Evolutionary conservation across 2,113 vertebrate genomes (phyloP).

Genomic region (Heterocephalus glaber): DNA sequence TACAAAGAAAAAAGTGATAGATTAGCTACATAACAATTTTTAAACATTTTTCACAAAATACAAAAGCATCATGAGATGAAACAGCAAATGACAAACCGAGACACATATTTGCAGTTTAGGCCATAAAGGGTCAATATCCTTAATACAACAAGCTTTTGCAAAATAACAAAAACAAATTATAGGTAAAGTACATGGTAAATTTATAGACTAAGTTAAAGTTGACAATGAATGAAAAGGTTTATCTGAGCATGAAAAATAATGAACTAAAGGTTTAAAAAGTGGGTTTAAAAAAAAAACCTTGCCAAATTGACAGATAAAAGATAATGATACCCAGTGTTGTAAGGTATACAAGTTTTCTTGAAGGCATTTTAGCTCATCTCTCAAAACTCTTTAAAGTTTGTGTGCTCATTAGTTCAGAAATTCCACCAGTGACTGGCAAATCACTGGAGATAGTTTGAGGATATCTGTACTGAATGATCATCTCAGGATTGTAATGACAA

Average conservation of each 20-base stretch:
- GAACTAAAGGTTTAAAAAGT: background rate
- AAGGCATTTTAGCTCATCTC: background rate
- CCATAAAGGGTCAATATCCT: background rate
- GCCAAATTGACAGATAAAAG: background rate
- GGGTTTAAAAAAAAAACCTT: background rate
- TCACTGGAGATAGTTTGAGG: background rate
- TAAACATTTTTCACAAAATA: background rate
- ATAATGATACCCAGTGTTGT: background rate
- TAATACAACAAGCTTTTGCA: background rate
- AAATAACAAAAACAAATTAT: background rate
- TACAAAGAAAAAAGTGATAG: background rate
- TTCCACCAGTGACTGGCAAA: background rate
- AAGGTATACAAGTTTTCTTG: background rate
- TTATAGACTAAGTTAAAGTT: background rate
- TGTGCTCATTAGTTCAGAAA: background rate
- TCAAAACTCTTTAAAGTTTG: background rate
- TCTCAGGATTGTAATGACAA: background rate
- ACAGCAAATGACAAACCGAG: background rate
- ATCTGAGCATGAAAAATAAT: background rate
- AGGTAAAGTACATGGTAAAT: background rate
- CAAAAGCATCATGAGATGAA: background rate
- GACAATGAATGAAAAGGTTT: background rate
- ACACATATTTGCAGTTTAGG: background rate
- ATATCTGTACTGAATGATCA: fast-evolving
- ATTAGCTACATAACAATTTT: background rate